A percentile compares a stretch with the other conserved stretches of the same genome.
Evolutionary conservation across 2,797 vertebrate species (phyloP).

Genomic region (Thamnophis elegans): DNA sequence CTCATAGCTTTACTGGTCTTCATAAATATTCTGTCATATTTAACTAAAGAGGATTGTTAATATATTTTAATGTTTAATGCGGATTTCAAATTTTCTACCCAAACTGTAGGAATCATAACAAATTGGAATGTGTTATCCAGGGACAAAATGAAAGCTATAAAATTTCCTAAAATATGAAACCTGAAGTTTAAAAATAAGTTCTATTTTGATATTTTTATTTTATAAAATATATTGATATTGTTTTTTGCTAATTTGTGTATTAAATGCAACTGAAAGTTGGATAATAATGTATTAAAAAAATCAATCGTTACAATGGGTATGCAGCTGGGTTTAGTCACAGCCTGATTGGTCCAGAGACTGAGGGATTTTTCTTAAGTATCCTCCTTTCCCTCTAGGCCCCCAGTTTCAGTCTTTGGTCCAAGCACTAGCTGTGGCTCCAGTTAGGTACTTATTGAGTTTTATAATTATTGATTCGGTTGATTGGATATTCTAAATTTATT

Average conservation of each 20-base stretch:
- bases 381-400: too few species aligned
- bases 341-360: too few species aligned
- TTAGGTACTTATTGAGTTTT: too few species aligned
- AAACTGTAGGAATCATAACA: conserved; percentile 49
- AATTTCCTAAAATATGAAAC: neutral
- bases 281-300: neutral
- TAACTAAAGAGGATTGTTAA: conserved; percentile 55
- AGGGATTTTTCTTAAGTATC: too few species aligned
- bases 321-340: too few species aligned
- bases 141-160: neutral
- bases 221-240: neutral
- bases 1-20: conserved; percentile 48
- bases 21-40: conserved; percentile 61
- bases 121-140: neutral
- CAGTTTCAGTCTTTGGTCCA: too few species aligned
- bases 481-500: too few species aligned
- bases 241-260: neutral
- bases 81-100: conserved; percentile 39
- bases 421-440: too few species aligned
- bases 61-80: conserved; percentile 41
- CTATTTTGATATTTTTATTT: neutral
- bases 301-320: neutral
- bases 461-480: too few species aligned
- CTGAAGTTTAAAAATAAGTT: neutral
- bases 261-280: neutral